Percentiles rank a stretch among this genome's conserved stretches.
phyloP scores from a whole-genome alignment of 2,888 invertebrate genomes.

The Drosophila colorata region DNA sequence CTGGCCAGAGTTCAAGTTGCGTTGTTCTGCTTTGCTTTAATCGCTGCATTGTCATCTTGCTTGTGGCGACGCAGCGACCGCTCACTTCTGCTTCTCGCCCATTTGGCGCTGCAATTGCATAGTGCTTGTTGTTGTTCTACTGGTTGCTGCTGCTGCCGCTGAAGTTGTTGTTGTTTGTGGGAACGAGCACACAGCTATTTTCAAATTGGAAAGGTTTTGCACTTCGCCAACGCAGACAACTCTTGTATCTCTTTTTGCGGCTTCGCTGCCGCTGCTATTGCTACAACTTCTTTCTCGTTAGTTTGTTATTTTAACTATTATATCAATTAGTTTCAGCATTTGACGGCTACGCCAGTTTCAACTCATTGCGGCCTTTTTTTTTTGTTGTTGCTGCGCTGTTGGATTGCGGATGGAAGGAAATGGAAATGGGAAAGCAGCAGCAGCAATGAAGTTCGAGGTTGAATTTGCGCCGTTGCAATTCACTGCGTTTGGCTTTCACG shows the following conservation, averaged over 20 bases:
- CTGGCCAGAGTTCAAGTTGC: constrained; percentile 71
- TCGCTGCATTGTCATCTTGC: constrained; percentile 77
- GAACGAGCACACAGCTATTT: constrained; percentile 77
- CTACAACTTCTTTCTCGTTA: constrained; percentile 70
- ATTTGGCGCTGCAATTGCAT: constrained; percentile 30
- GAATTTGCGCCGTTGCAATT: constrained; percentile 67
- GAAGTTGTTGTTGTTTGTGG: constrained; percentile 58
- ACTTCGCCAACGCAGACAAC: constrained; percentile 68
- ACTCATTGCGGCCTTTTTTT: constrained; percentile 26
- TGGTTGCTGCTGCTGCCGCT: constrained; percentile 23
- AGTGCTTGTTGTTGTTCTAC: constrained; percentile 46
- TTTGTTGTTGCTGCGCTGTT: constrained; percentile 12
- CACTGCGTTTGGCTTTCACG: constrained; percentile 66
- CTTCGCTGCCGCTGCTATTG: constrained; percentile 18
- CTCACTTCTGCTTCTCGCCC: constrained; percentile 30
- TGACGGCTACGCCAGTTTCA: constrained; percentile 61
- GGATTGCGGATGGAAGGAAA: constrained; percentile 33
- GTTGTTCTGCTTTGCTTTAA: constrained; percentile 75
- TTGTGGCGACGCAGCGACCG: constrained; percentile 26
- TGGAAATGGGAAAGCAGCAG: constrained; percentile 38
- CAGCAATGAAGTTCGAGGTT: constrained; percentile 36
- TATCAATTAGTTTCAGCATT: constrained; percentile 76
- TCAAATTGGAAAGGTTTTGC: constrained; percentile 80
- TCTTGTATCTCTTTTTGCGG: constrained; percentile 35
- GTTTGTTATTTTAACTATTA: constrained; percentile 80